Evolutionary conservation across 2,113 vertebrate species (phyloP), one percentile per base, ranked within the genome.

Genomic region (Microtus oregoni): DNA sequence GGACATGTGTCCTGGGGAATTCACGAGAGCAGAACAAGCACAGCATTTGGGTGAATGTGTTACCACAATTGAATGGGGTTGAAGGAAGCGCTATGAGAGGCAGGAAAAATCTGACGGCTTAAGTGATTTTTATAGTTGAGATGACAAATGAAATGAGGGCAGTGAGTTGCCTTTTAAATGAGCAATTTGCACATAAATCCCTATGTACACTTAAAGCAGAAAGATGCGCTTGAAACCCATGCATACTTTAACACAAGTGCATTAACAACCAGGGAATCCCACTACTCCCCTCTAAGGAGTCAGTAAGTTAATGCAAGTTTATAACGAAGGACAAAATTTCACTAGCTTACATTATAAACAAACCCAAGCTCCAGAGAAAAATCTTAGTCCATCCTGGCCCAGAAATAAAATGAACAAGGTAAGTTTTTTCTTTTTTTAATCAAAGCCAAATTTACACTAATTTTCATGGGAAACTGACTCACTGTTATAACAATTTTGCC

Each of bases 281-380:
- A 89, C 52, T 73, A 38, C 38, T 94, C 44, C 6, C 35, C 44
- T 90, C 83, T 70, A 86, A 88, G 61, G 41, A 83, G n/a, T 44
- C 77, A 30, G 52, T 70, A 92, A 92, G 63, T 86, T 68, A 91
- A 61, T 0, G 17, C 52, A 58, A 86, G 63, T 91, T 92, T 82
- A 92, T 86, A 41, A 78, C 58, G 58, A 82, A 73, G 28, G 78
- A 83, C 35, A 85, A 91, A 73, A 92, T 68, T 77, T 81, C 88
- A 81, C 58, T 24, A 52, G 41, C 68, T 95, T 70, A 75, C 26
- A 44, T 52, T 89, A 91, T 65, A 94, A 89, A 93, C 7, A 91
- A 94, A 95, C 32, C 14, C n/a, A 70, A 82, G 35, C 19, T 73
- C 79, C 73, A 93, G 78, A 88, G 52, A 85, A 95, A 95, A 82